Evolutionary conservation across 1,140 invertebrate genomes (phyloP).

Genomic region (Hesperophylax magnus): DNA sequence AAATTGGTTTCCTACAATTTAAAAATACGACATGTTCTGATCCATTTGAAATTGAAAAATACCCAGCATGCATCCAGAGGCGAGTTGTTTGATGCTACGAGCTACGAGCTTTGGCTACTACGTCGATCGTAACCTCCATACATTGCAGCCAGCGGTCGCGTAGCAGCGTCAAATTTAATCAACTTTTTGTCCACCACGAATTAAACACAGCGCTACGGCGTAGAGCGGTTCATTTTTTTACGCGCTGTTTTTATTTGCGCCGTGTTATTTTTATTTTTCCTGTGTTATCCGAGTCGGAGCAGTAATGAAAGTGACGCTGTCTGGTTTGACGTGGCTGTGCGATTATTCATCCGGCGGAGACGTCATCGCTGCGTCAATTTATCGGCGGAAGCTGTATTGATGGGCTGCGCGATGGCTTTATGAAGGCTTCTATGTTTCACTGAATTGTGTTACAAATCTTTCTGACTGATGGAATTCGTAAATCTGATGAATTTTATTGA

Average conservation of each 20-base stretch:
- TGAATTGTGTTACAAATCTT: no score
- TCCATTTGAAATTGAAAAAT: no score
- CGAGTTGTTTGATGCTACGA: not conserved
- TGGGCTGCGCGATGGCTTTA: not conserved
- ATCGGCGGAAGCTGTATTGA: constrained; percentile 29
- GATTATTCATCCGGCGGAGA: constrained; percentile 27
- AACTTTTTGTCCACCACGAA: constrained; percentile 47
- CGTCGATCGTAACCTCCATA: constrained; percentile 19
- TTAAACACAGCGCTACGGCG: constrained; percentile 35
- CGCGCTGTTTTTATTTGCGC: constrained; percentile 21
- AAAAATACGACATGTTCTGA: no score
- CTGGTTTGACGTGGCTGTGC: constrained; percentile 7
- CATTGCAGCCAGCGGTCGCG: constrained; percentile 26
- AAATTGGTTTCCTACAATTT: no score
- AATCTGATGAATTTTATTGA: no score
- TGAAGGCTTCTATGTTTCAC: not conserved
- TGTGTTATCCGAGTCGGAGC: constrained; percentile 2
- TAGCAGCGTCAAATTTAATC: constrained; percentile 32
- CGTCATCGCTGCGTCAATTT: constrained; percentile 38
- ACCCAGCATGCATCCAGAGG: no score
- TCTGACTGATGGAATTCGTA: no score
- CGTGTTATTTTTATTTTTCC: constrained; percentile 25
- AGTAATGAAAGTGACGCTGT: constrained; percentile 21
- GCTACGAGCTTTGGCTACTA: not conserved
- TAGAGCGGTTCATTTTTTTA: constrained; percentile 4